Base-by-base conservation (phyloP, 1,140 invertebrate genomes). In the Phortica variegata region DNA sequence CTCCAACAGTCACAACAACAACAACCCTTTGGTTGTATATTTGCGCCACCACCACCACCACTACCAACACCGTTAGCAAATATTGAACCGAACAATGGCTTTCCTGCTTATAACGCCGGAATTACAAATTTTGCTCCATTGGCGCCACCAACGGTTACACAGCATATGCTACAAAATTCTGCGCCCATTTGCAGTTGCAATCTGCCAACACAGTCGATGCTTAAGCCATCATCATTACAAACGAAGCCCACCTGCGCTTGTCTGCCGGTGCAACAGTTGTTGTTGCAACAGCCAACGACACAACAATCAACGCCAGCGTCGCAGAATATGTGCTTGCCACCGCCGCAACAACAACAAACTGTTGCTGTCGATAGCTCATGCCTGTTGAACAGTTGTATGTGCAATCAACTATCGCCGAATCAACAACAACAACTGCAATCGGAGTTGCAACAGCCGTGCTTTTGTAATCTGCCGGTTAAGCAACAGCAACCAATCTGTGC, bases 1-100 rank as follows among this genome's bases (percentile, higher is more conserved):
- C 37, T 20, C 33, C 23, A 50, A 23, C 29, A 51, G n/a, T n/a
- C n/a, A n/a, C n/a, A 49, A 31, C 31, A 23, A 20, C 13, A 34
- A 34, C 15, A 23, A 8, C 3, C 38, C 23, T 16, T 47, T n/a
- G 39, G 54, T n/a, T 21, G 19, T 10, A 37, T 47, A 13, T 17
- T 18, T 3, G 3, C 39, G 20, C 37, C 44, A 8, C 42, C 16
- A 7, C 8, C 34, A 19, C n/a, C 17, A 2, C 2, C 15, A 23
- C 26, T 13, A 2, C 10, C 10, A 42, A 5, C n/a, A 26, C 3
- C 29, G 29, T 31, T 31, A 8, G 7, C 12, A 12, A 7, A 31
- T 31, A 31, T 12, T 12, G 7, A 7, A 8, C 12, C 29, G 7
- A 31, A 12, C 29, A 12, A 7, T 12, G 7, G 29, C 29, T 12